Percentiles rank a stretch among this genome's conserved stretches.
phyloP scores from a whole-genome alignment of 2,888 invertebrate genomes.

The Cerceris ruficornis region DNA sequence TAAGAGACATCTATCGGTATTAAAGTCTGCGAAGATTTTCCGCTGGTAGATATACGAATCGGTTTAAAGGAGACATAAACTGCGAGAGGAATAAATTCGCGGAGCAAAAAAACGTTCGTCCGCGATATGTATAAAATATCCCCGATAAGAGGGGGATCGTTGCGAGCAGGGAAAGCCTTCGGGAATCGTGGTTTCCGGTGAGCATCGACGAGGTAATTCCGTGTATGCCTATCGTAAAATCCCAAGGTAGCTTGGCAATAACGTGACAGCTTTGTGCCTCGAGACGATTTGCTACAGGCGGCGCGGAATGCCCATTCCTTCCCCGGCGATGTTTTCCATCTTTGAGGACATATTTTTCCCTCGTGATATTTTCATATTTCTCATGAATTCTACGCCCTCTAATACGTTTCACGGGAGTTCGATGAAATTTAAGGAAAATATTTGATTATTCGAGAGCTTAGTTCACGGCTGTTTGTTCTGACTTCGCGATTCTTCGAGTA shows the following conservation, averaged over 20 bases:
- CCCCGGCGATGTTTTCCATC: neutral
- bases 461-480: too few species aligned
- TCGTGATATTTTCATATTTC: neutral
- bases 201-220: conserved; percentile 27
- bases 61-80: too few species aligned
- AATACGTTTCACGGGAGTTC: neutral
- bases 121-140: neutral
- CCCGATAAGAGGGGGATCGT: conserved; percentile 6
- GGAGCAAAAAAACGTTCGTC: conserved; percentile 11
- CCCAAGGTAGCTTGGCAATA: conserved; percentile 35
- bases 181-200: conserved; percentile 23
- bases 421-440: too few species aligned
- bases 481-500: too few species aligned
- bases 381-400: neutral
- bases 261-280: conserved; percentile 43
- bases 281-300: conserved; percentile 5
- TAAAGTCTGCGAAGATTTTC: too few species aligned
- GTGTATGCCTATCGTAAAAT: conserved; percentile 38
- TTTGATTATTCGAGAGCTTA: too few species aligned
- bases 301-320: neutral
- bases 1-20: too few species aligned
- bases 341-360: neutral
- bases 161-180: conserved; percentile 13
- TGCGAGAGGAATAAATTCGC: too few species aligned
- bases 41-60: too few species aligned